Percentiles rank a stretch among this genome's conserved stretches.
phyloP scores from a whole-genome alignment of 2,888 invertebrate genomes.

The Synergus laeviventris region DNA sequence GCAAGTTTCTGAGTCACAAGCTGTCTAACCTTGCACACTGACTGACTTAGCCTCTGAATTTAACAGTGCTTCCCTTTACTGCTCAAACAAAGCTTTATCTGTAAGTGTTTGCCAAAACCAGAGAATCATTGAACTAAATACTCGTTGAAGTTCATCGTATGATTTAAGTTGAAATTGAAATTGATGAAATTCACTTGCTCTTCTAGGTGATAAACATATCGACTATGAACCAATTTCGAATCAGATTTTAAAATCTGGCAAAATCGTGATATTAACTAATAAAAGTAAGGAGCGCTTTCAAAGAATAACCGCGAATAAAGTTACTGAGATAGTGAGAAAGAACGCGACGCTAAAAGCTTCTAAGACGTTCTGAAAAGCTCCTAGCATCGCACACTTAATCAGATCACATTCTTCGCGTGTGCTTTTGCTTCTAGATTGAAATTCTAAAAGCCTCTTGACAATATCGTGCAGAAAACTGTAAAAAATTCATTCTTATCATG shows the following conservation, averaged over 20 bases:
- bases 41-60: not conserved
- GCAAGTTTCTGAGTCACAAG: not conserved
- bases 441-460: not conserved
- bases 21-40: constrained; percentile 16
- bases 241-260: not conserved
- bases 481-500: not conserved
- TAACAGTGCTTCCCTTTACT: constrained; percentile 17
- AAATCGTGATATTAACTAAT: not conserved
- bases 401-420: constrained; percentile 52
- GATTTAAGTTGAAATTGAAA: not conserved
- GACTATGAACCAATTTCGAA: not conserved
- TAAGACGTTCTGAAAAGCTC: constrained; percentile 50
- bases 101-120: constrained; percentile 12
- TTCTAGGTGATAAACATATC: too few relatives aligned
- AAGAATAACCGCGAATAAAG: constrained; percentile 39
- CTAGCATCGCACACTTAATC: constrained; percentile 51
- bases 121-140: not conserved
- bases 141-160: not conserved
- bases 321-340: constrained; percentile 50
- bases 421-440: constrained; percentile 7
- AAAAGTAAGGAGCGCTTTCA: not conserved
- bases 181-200: not conserved
- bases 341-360: constrained; percentile 54
- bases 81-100: not conserved
- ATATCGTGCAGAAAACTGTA: not conserved